phyloP scores from a whole-genome alignment of 2,113 vertebrate species.

The Hippocampus guttulatus region DNA sequence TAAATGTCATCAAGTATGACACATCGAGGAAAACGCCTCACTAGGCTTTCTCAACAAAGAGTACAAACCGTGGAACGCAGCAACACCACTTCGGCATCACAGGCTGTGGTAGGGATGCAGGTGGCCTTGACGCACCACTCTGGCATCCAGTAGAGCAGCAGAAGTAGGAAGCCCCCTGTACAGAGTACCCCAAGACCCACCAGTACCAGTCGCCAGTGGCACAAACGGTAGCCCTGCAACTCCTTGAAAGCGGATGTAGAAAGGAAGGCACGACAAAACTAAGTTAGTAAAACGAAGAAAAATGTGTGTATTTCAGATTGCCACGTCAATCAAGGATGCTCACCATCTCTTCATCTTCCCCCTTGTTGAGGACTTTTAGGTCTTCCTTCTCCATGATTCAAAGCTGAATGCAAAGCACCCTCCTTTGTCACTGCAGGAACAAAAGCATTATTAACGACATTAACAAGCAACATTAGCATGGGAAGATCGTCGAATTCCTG shows the following conservation, averaged over 20 bases:
- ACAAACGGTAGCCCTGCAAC: slow-evolving; percentile 83
- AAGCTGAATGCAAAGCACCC: slow-evolving; percentile 48
- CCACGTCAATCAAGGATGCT: slow-evolving; percentile 3
- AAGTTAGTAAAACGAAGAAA: neutral
- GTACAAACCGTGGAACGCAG: slow-evolving; percentile 83
- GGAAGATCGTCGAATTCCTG: no score
- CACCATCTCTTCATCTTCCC: slow-evolving; percentile 96
- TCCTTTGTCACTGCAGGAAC: slow-evolving; percentile 58
- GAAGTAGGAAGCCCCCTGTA: slow-evolving; percentile 91
- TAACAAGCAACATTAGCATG: no score
- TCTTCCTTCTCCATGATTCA: slow-evolving; percentile 91
- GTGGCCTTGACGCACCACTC: slow-evolving; percentile 94
- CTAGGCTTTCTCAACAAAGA: neutral
- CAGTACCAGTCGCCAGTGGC: slow-evolving; percentile 86
- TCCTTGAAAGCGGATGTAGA: slow-evolving; percentile 68
- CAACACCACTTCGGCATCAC: slow-evolving; percentile 87
- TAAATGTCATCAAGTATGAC: neutral
- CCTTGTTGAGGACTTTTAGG: slow-evolving; percentile 84
- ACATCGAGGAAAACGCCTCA: neutral
- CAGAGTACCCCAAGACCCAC: slow-evolving; percentile 82
- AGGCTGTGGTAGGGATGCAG: slow-evolving; percentile 76
- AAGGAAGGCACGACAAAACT: neutral
- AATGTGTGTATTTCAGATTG: neutral
- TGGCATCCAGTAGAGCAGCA: slow-evolving; percentile 98
- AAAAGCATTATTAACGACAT: slow-evolving; percentile 8